Evolutionary conservation across 35 echinoderm and acorn worm genomes (phyloP), one percentile per base, ranked within the genome.

Genomic region (Acanthaster planci): DNA sequence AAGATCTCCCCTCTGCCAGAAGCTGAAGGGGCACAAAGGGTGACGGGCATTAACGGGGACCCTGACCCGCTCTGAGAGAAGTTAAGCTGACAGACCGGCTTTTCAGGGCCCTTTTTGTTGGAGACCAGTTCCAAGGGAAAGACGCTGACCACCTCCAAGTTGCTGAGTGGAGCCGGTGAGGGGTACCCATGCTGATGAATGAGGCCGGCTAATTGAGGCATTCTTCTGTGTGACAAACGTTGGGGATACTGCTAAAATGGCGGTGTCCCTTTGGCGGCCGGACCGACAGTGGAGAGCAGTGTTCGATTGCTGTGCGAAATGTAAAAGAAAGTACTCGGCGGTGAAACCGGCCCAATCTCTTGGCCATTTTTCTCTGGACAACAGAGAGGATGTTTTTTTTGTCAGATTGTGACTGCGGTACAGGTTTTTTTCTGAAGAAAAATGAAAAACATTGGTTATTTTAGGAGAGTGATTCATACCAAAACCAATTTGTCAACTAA

Each of bases 251-350:
- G 2, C 64, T 34, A 72, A 72, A 72, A 72, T 34, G 64, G 64
- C 64, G 64, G 64, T 72, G 30, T 72, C 64, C 26, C 64, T 72
- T 72, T 72, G 64, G 64, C 64, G 64, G 64, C 64, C 10, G 22
- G 34, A 1, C 30, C 23, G 6, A 72, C 64, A 72, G 30, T 47
- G 4, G n/a, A 72, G 26, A 72, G 27, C 19, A 59, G 56, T 72
- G 64, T 72, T 72, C 64, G 26, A 36, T 72, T 8, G 64, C 42
- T 12, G 42, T 14, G 30, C 26, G 64, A 47, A n/a, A 59, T 18
- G 26, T 72, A 26, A 26, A 26, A 72, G 64, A 72, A 72, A 34
- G 10, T 27, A 72, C 23, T 15, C 23, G 34, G 34, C 21, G 21
- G 64, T 72, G 64, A 35, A 72, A 72, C 64, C 26, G 57, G 56